These are phyloP conservation scores for Euphydryas editha DNA, from an alignment of 2,888 invertebrate species.

Conservation along the genomic window DNA sequence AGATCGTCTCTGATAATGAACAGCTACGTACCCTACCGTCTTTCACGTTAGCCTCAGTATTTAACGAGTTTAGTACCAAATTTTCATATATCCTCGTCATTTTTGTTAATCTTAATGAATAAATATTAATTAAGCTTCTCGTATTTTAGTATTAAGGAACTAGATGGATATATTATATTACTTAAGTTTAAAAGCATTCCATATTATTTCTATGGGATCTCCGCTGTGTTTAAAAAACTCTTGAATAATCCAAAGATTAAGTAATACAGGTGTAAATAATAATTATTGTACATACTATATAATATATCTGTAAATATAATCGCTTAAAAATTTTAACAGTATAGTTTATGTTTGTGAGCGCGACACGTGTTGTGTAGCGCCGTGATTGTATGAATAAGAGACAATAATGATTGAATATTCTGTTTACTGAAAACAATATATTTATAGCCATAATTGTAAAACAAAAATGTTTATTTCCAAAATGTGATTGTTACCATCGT, in stretches of 20 bases:
- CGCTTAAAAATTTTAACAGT: constrained; percentile 49
- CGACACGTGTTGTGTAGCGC: constrained; percentile 15
- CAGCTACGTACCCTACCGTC: constrained; percentile 26
- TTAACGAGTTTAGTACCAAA: constrained; percentile 27
- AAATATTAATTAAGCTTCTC: constrained; percentile 57
- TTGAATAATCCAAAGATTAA: constrained; percentile 72
- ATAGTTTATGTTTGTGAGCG: constrained; percentile 18
- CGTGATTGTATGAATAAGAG: constrained; percentile 54
- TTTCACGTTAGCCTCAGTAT: constrained; percentile 37
- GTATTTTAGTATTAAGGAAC: constrained; percentile 63
- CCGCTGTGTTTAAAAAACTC: constrained; percentile 79
- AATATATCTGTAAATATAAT: constrained; percentile 70
- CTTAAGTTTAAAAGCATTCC: constrained; percentile 80
- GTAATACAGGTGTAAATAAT: constrained; percentile 63
- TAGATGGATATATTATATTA: constrained; percentile 78
- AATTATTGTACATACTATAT: constrained; percentile 54
- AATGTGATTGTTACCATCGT: constrained; percentile 27
- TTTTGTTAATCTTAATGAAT: constrained; percentile 30
- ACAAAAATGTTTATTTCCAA: constrained; percentile 16
- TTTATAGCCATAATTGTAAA: constrained; percentile 34
- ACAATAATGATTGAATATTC: constrained; percentile 78
- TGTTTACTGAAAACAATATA: constrained; percentile 61
- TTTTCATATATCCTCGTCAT: constrained; percentile 7
- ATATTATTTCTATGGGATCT: constrained; percentile 80
- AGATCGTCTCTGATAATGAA: constrained; percentile 24